phyloP scores from a whole-genome alignment of 2,888 invertebrate genomes.

The Microctonus brassicae region DNA sequence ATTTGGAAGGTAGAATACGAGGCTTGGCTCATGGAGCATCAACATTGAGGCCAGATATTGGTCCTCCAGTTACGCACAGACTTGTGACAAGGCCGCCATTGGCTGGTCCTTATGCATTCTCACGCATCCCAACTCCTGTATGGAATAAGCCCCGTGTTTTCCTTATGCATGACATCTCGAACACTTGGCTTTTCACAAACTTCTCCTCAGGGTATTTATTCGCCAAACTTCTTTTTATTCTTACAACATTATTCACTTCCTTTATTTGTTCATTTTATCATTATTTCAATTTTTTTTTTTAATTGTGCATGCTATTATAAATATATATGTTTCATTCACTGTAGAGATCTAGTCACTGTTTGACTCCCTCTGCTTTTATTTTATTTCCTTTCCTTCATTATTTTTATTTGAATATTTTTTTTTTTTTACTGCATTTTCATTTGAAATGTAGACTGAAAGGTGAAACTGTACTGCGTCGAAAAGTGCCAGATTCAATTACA shows the following conservation, averaged over 20 bases:
- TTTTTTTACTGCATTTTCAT: background rate
- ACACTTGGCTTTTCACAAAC: slow-evolving; percentile 89
- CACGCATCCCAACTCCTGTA: slow-evolving; percentile 84
- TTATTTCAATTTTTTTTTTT: slow-evolving; percentile 16
- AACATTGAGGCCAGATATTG: slow-evolving; percentile 70
- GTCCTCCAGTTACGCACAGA: slow-evolving; percentile 71
- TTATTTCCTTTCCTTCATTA: slow-evolving; percentile 26
- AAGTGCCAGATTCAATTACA: slow-evolving; percentile 86
- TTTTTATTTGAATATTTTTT: slow-evolving; percentile 1
- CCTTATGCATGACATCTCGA: slow-evolving; percentile 77
- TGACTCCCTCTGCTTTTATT: slow-evolving; percentile 39
- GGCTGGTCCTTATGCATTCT: slow-evolving; percentile 92
- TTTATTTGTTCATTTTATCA: background rate
- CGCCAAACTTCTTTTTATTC: slow-evolving; percentile 48
- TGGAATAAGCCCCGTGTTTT: slow-evolving; percentile 86
- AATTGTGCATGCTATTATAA: background rate
- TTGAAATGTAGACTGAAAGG: slow-evolving; percentile 71
- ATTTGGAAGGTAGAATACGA: slow-evolving; percentile 65
- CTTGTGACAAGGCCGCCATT: slow-evolving; percentile 78
- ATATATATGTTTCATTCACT: background rate
- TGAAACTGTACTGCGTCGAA: slow-evolving; percentile 74
- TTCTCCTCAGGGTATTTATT: slow-evolving; percentile 80
- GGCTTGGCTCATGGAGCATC: slow-evolving; percentile 62
- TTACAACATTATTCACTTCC: slow-evolving; percentile 31
- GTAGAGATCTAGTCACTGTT: slow-evolving; percentile 7